A percentile compares a stretch with the other conserved stretches of the same genome.
phyloP scores from a whole-genome alignment of 2,113 vertebrate genomes.

The Corydoras maculifer region DNA sequence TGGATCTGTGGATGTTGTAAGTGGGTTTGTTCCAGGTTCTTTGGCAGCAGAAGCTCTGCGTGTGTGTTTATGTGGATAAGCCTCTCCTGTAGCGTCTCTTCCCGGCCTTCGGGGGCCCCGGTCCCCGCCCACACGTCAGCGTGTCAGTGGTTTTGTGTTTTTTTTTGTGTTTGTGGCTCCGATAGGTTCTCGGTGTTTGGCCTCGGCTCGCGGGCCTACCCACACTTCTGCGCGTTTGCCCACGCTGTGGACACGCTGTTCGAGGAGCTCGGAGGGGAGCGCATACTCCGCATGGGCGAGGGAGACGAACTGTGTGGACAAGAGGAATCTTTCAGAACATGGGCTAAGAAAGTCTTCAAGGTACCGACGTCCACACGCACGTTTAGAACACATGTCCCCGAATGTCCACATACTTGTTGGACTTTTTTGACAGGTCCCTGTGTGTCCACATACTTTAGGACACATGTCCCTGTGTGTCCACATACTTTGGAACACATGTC shows the following conservation, averaged over 20 bases:
- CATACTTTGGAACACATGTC: too few relatives aligned
- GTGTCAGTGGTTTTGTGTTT: constrained; percentile 11
- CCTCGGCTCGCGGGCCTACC: constrained; percentile 92
- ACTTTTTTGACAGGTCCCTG: too few relatives aligned
- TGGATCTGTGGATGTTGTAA: not conserved
- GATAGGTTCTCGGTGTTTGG: constrained; percentile 93
- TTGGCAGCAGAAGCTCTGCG: constrained; percentile 1
- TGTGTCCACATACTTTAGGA: too few relatives aligned
- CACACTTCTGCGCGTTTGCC: constrained; percentile 97
- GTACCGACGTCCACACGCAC: constrained; percentile 52
- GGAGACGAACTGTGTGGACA: constrained; percentile 97
- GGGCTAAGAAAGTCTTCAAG: constrained; percentile 99
- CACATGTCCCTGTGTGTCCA: too few relatives aligned
- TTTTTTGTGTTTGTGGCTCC: constrained; percentile 12
- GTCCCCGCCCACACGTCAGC: constrained; percentile 20
- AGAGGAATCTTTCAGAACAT: constrained; percentile 95
- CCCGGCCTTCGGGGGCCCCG: constrained; percentile 10
- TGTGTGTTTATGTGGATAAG: constrained; percentile 6
- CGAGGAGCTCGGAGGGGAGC: constrained; percentile 91
- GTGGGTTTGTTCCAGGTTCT: constrained; percentile 3
- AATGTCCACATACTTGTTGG: too few relatives aligned
- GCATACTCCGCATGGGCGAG: constrained; percentile 95
- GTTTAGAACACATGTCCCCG: too few relatives aligned
- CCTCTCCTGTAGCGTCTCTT: constrained; percentile 1
- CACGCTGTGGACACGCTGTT: constrained; percentile 93